Evolutionary conservation across 2,888 invertebrate genomes (phyloP).

Genomic region (Stramonita haemastoma): DNA sequence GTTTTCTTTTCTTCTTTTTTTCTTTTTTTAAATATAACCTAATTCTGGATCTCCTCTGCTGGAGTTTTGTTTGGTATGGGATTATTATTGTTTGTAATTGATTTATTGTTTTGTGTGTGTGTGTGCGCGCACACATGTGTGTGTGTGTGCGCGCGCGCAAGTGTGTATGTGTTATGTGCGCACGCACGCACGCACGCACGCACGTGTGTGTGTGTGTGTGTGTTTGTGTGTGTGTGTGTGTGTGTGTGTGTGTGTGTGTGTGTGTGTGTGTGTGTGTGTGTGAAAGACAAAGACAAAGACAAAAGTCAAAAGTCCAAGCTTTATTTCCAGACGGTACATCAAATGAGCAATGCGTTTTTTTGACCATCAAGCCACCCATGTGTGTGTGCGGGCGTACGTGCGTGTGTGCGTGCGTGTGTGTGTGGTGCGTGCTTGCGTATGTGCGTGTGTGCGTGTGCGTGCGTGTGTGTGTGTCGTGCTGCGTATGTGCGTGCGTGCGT

Average conservation of each 20-base stretch:
- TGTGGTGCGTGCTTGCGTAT: background rate
- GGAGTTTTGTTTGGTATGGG: no score
- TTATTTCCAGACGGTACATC: no score
- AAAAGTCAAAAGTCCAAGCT: no score
- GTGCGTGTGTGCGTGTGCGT: background rate
- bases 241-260: background rate
- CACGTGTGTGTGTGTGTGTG: slow-evolving; percentile 11
- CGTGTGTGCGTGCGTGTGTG: slow-evolving; percentile 11
- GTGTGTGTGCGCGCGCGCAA: background rate
- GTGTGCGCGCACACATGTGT: background rate
- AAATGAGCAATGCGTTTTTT: no score
- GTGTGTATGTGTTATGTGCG: background rate
- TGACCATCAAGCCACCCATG: no score
- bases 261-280: slow-evolving; percentile 35
- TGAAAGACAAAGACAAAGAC: no score
- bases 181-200: background rate
- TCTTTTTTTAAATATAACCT: no score
- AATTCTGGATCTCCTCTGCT: no score
- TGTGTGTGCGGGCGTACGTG: slow-evolving; percentile 9
- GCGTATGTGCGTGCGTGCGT: background rate
- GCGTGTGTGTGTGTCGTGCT: slow-evolving; percentile 14
- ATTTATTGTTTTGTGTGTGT: background rate
- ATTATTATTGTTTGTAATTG: no score
- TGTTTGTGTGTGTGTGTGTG: background rate
- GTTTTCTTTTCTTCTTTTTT: no score